Evolutionary conservation across 2,797 vertebrate species (phyloP).

Genomic region (Hypotaenidia okinawae): DNA sequence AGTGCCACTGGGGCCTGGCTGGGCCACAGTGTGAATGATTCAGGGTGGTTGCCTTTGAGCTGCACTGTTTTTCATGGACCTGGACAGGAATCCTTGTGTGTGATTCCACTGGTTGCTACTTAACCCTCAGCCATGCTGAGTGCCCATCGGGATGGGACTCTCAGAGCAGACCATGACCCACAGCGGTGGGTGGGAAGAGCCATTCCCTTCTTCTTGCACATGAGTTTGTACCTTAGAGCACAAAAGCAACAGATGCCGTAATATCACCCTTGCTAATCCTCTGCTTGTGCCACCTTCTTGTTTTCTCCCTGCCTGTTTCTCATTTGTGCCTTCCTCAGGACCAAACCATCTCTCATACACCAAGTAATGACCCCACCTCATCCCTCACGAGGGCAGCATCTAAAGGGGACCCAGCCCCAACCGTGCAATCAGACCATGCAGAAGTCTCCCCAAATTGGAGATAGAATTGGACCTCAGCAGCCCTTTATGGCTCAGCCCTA

Average conservation of each 20-base stretch:
- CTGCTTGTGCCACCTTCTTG: not conserved
- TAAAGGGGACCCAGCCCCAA: not conserved
- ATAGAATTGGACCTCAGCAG: not conserved
- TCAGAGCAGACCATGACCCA: not conserved
- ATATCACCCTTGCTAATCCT: not conserved
- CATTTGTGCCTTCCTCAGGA: not conserved
- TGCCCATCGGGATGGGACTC: not conserved
- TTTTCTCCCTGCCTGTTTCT: not conserved
- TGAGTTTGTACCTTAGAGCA: not conserved
- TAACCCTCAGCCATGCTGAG: not conserved
- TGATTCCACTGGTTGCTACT: not conserved
- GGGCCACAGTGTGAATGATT: not conserved
- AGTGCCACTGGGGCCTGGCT: not conserved
- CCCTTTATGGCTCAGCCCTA: rapidly evolving
- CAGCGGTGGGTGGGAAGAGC: not conserved
- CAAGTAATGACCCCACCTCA: rapidly evolving
- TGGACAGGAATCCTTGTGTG: not conserved
- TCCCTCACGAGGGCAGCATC: rapidly evolving
- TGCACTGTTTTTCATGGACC: not conserved
- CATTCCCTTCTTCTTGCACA: rapidly evolving
- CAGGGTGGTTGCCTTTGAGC: not conserved
- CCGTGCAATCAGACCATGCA: rapidly evolving
- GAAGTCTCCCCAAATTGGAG: rapidly evolving
- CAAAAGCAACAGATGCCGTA: not conserved
- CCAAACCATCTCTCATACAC: not conserved